Percentiles rank a stretch among this genome's conserved stretches.
Evolutionary conservation across 2,113 vertebrate species (phyloP).

Genomic region (Thinocorus orbignyianus): DNA sequence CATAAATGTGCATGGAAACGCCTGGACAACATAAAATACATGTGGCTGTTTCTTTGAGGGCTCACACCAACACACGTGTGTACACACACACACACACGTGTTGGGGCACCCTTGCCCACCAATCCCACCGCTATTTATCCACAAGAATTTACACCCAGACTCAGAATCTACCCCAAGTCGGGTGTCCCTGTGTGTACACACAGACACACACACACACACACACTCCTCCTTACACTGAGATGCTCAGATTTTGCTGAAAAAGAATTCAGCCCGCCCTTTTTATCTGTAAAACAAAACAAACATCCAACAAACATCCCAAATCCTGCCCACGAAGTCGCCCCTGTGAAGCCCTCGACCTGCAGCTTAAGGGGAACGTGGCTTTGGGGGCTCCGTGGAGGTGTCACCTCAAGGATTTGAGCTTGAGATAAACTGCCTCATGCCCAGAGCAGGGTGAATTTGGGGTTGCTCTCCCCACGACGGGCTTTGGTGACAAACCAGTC

Average conservation of each 20-base stretch:
- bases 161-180: background rate
- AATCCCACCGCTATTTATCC: background rate
- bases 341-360: background rate
- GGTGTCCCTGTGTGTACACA: no score
- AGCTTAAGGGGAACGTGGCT: background rate
- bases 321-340: background rate
- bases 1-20: no score
- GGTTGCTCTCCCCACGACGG: background rate
- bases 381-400: accelerated
- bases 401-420: background rate
- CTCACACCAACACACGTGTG: no score
- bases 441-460: background rate
- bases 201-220: no score
- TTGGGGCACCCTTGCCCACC: no score
- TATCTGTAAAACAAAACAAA: background rate
- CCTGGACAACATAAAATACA: no score
- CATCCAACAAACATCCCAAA: background rate
- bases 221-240: no score
- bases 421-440: accelerated
- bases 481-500: background rate
- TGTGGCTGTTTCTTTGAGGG: no score
- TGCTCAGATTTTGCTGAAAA: background rate
- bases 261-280: background rate
- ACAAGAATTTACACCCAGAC: background rate
- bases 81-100: no score